These are phyloP conservation scores for Dynastes tityus DNA, from an alignment of 2,888 invertebrate genomes.

Conservation along the genomic window DNA sequence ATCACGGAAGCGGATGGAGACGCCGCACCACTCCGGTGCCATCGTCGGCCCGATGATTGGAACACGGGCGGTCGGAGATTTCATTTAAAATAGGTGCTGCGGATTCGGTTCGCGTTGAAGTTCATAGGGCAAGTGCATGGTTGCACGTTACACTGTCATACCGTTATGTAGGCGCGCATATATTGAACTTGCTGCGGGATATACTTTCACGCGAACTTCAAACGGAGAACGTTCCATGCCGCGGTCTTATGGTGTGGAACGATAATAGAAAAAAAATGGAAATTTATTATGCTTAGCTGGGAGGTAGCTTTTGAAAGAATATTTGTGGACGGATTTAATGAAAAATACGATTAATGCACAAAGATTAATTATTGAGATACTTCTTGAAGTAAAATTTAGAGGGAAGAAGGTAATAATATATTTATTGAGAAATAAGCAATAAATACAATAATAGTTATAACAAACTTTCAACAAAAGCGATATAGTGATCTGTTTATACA, in stretches of 20 bases:
- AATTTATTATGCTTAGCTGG: too few species aligned
- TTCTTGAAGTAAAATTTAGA: too few species aligned
- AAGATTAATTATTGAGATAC: too few species aligned
- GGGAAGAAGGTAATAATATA: too few species aligned
- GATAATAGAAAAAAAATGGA: too few species aligned
- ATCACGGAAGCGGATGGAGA: constrained; percentile 17
- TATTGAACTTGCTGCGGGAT: background rate
- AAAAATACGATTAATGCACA: too few species aligned
- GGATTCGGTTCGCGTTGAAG: constrained; percentile 35
- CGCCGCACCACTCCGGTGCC: background rate
- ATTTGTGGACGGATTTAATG: too few species aligned
- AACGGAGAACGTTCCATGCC: background rate
- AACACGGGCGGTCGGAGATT: constrained; percentile 3
- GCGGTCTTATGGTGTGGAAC: background rate
- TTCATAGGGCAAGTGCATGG: constrained; percentile 43
- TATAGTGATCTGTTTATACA: too few species aligned
- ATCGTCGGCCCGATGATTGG: constrained; percentile 13
- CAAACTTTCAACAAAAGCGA: too few species aligned
- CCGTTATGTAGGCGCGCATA: constrained; percentile 2
- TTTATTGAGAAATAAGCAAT: too few species aligned
- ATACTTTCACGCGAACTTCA: constrained; percentile 2
- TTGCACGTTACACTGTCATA: constrained; percentile 32
- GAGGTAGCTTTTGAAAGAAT: too few species aligned
- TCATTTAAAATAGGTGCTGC: constrained; percentile 22
- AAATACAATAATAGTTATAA: too few species aligned